Base-by-base conservation (phyloP, 2,888 invertebrate genomes). In the Strigamia crassipes region DNA sequence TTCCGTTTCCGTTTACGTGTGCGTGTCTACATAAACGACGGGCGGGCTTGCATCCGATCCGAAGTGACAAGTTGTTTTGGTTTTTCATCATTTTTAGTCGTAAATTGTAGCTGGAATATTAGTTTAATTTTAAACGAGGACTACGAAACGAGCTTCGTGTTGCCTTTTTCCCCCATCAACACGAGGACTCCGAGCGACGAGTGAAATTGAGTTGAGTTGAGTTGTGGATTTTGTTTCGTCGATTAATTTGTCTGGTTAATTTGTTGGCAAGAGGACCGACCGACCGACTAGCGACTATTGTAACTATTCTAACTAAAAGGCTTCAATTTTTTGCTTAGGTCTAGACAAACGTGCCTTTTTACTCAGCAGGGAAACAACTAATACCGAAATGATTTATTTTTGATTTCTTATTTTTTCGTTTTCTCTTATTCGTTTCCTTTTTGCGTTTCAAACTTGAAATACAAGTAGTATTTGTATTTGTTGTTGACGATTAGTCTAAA, bases 271-370 rank as follows among this genome's bases (percentile, higher is more conserved):
- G 41, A 73, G 81, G 81, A 81, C 56, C n/a, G 46, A 38, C 38
- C 38, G 38, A 38, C 38, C 10, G 27, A 27, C 27, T 27, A 27
- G 27, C 27, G 27, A 27, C 27, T 27, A 27, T 27, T 27, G 27
- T 27, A 27, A 38, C 38, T 38, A 10, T 38, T 9, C 38, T 46
- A 18, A 56, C 56, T 56, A 18, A 6, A 18, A n/a, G 56, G 66
- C 31, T 41, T 56, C 34, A 34, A 27, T 81, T 27, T 77, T 73
- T 81, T 81, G 81, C 81, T 81, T 81, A 77, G 81, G 78, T 81
- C 81, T 81, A 81, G 81, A 81, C 73, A 81, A 81, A 81, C 77
- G 81, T 81, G 81, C 81, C 81, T 81, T 81, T 81, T 56, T 78
- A 81, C 46, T 42, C 77, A 78, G 81, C 81, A 81, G 81, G 81